phyloP scores from a whole-genome alignment of 2,888 invertebrate genomes.

The Drosophila monieri region DNA sequence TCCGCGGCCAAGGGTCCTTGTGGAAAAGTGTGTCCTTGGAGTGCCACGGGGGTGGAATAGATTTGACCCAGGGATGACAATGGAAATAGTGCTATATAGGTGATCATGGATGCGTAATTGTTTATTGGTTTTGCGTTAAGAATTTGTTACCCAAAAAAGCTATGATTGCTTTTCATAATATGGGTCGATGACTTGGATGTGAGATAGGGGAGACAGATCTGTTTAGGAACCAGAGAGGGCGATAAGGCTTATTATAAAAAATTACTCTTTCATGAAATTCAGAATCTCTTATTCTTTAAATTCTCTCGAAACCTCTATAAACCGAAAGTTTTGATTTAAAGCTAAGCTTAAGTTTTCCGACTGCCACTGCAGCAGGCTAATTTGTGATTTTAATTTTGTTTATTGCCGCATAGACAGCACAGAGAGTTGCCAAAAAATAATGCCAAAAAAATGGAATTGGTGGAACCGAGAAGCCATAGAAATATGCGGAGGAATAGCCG shows the following conservation, averaged over 20 bases:
- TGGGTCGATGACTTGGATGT: neutral
- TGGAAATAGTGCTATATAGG: slow-evolving; percentile 15
- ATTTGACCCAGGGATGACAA: slow-evolving; percentile 15
- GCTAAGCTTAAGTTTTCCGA: slow-evolving; percentile 16
- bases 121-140: slow-evolving; percentile 45
- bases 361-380: slow-evolving; percentile 67
- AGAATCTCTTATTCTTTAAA: neutral
- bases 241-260: neutral
- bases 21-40: slow-evolving; percentile 19
- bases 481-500: slow-evolving; percentile 51
- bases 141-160: slow-evolving; percentile 31
- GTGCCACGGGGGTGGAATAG: slow-evolving; percentile 19
- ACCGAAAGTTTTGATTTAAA: slow-evolving; percentile 21
- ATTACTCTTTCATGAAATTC: neutral
- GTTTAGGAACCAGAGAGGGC: no score
- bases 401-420: slow-evolving; percentile 71
- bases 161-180: slow-evolving; percentile 25
- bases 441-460: neutral
- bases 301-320: neutral
- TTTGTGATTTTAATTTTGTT: slow-evolving; percentile 72
- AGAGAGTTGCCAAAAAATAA: slow-evolving; percentile 60
- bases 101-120: slow-evolving; percentile 43
- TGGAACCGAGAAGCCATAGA: slow-evolving; percentile 23
- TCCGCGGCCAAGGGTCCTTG: slow-evolving; percentile 17
- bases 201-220: neutral